Evolutionary conservation across 2,888 invertebrate species (phyloP), one percentile per base, ranked within the genome.

Genomic region (Adineta ricciae): DNA sequence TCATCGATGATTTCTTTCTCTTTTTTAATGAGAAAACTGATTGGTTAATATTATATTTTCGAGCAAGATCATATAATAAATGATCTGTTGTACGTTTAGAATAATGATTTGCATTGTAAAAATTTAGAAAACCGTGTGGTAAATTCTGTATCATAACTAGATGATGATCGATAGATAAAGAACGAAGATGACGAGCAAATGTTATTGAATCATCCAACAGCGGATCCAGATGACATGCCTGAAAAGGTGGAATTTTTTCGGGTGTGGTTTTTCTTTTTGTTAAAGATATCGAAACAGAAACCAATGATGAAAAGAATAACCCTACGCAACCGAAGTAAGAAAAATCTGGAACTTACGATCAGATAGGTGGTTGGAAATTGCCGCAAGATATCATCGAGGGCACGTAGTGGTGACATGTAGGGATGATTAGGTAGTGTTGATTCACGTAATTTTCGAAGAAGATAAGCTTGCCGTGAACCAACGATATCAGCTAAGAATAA

Each of bases 121-220:
- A 64, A 64, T 27, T 27, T 27, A 64, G 24, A 27, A 64, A 64
- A 64, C 56, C 56, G 9, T 64, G 56, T n/a, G 56, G n/a, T 27
- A 64, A 27, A 64, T 64, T 21, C 16, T 64, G 14, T 64, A 27
- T 27, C 14, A 64, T 50, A 50, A 50, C 50, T 50, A 50, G 19
- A 64, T 27, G 56, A 64, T 64, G 56, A 27, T 64, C 27, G 11
- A 64, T 27, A 27, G n/a, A 27, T 27, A 64, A 64, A 4, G 9
- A 24, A 27, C 56, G 27, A 27, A 64, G 27, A 64, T 64, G 56
- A n/a, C 27, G n/a, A 64, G 56, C 27, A 64, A 64, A 64, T 93
- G 95, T 95, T 52, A 99, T 94, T 88, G 96, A 95, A 90, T 99
- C 98, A 90, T 99, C 99, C 84, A 99, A 92, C 11, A 27, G 14